Base-by-base conservation (phyloP, 2,888 invertebrate genomes). In the Penaeus monodon region DNA sequence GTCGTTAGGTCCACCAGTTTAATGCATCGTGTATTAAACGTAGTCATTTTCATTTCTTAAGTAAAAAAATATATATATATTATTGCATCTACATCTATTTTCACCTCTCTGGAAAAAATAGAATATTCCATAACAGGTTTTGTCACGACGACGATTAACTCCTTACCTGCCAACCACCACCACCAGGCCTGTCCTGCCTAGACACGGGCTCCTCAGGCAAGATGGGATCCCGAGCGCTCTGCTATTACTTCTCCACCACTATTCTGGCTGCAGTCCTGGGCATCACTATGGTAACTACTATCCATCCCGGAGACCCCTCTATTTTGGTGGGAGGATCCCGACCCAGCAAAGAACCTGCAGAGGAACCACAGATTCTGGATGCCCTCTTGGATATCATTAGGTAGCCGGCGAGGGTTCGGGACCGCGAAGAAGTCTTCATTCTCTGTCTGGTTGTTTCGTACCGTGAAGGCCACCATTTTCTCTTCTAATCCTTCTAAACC, bases 171-270 rank as follows among this genome's bases (percentile, higher is more conserved):
- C 57, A 24, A 33, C 49, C 27, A n/a, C 3, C n/a, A 20, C 81
- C 66, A n/a, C 89, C 85, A 93, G 94, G 95, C 93, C 93, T 95
- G 92, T 94, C 95, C 17, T 94, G 94, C 90, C 92, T 95, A 91
- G 95, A 95, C 91, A 94, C 95, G 7, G 94, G 93, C 90, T 94
- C 94, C 79, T 94, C 94, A 63, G 95, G 95, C 38, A 93, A 94
- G 91, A 95, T 95, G 94, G 95, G 95, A 20, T 91, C 93, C 68
- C 92, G 94, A 65, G 95, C 95, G 20, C 92, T 95, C 88, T 91
- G 93, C 68, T 95, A 95, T 92, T 95, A 95, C 92, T 93, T 95
- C 91, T 92, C 92, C n/a, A 95, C 95, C 20, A 95, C 95, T 0
- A 92, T 95, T 81, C 91, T 95, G 77, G 95, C 95, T 33, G 95